These are phyloP conservation scores for Saimiri boliviensis DNA, from an alignment of 2,113 vertebrate species.

Conservation along the genomic window DNA sequence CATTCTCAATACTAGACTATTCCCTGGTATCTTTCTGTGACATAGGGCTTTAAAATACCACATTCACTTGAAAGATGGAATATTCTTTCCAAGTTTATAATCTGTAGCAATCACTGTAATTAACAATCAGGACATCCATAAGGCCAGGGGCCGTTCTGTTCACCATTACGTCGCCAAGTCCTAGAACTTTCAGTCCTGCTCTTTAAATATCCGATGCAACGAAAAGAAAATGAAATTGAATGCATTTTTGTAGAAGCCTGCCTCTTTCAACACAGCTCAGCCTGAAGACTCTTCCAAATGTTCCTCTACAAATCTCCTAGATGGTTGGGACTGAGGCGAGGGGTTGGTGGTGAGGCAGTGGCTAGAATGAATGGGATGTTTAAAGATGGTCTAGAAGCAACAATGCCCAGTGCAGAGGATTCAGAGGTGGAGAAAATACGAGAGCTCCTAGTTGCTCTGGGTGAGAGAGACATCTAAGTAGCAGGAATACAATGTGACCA, in stretches of 20 bases:
- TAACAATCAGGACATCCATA: slow-evolving; percentile 32
- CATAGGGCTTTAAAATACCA: neutral
- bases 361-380: neutral
- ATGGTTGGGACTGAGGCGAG: neutral
- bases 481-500: rapidly evolving
- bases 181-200: neutral
- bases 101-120: slow-evolving; percentile 56
- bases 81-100: slow-evolving; percentile 38
- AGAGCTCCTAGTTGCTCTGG: too few relatives aligned
- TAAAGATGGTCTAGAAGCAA: neutral
- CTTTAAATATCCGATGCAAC: neutral
- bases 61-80: slow-evolving; percentile 46
- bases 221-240: neutral
- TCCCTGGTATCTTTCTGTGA: neutral
- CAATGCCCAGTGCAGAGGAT: neutral
- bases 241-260: neutral
- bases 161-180: neutral
- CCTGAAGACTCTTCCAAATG: neutral
- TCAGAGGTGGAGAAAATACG: neutral
- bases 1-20: neutral
- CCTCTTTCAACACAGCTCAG: neutral
- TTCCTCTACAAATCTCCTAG: neutral
- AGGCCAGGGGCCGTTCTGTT: neutral
- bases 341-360: too few relatives aligned
- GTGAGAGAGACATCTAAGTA: too few relatives aligned